These are phyloP conservation scores for Mobula hypostoma DNA, from an alignment of 2,113 vertebrate genomes.

Conservation along the genomic window DNA sequence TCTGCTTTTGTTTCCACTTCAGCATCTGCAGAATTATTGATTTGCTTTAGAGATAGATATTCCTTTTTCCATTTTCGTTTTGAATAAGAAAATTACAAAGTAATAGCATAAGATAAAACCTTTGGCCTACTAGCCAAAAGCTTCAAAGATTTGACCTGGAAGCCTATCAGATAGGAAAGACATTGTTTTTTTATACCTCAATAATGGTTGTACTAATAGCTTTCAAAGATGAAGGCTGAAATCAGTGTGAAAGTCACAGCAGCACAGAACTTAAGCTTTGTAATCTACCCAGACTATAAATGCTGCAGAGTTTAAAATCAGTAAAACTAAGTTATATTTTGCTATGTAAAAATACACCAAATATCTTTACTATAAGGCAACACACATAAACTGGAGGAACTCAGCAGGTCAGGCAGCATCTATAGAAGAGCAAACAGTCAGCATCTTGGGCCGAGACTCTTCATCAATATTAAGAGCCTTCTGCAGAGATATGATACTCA, in stretches of 20 bases:
- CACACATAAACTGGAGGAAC: too few species aligned
- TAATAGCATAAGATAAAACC: too few species aligned
- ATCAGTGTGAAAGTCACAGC: not conserved
- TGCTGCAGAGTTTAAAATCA: not conserved
- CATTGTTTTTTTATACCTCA: slow-evolving; percentile 5
- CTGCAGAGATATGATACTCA: not conserved
- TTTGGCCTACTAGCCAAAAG: not conserved
- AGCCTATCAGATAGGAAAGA: not conserved
- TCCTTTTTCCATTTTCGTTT: too few species aligned
- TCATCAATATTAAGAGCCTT: not conserved
- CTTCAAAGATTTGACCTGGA: not conserved
- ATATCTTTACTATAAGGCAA: not conserved
- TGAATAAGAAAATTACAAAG: too few species aligned
- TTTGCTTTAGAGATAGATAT: too few species aligned
- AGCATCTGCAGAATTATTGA: too few species aligned
- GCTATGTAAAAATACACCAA: not conserved
- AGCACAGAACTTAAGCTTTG: not conserved
- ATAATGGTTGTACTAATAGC: not conserved
- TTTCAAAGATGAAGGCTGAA: not conserved
- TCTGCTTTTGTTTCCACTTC: too few species aligned
- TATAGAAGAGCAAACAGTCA: too few species aligned
- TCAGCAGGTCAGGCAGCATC: too few species aligned
- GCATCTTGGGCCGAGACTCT: too few species aligned
- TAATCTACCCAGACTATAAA: not conserved
- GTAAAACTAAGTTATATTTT: not conserved